Conservation (phyloP, 2,888 invertebrate genomes). For the Acrobasis consociella region DNA sequence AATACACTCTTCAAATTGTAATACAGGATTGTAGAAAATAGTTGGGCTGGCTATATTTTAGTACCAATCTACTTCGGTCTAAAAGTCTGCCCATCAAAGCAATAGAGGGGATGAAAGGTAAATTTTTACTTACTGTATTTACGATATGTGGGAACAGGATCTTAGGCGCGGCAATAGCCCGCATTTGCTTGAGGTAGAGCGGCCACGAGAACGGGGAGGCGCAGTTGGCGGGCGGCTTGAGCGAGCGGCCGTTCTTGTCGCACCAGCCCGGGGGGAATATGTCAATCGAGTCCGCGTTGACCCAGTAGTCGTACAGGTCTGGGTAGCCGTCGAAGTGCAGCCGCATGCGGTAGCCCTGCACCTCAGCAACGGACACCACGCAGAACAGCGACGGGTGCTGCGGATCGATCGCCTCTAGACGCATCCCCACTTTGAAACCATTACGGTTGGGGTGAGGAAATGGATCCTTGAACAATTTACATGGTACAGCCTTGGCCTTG, state of each 20-base stretch:
- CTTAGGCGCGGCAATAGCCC: constrained; percentile 89
- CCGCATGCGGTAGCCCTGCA: constrained; percentile 91
- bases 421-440: constrained; percentile 92
- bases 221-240: constrained; percentile 90
- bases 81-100: no score
- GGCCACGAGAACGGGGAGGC: constrained; percentile 90
- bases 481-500: constrained; percentile 88
- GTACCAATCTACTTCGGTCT: no score
- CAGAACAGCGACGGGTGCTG: constrained; percentile 95
- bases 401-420: constrained; percentile 96
- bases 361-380: constrained; percentile 92
- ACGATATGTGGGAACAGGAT: constrained; percentile 88
- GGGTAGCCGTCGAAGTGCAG: constrained; percentile 96
- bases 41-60: no score
- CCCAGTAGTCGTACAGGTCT: constrained; percentile 96
- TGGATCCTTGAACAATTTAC: constrained; percentile 89
- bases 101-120: background rate
- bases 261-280: constrained; percentile 98
- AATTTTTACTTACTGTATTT: constrained; percentile 76
- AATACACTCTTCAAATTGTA: no score
- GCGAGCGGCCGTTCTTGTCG: constrained; percentile 89
- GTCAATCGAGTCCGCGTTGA: constrained; percentile 94
- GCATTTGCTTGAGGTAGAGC: constrained; percentile 89
- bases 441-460: constrained; percentile 88
- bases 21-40: no score